Evolutionary conservation across 1,140 invertebrate species (phyloP).

Genomic region (Lasioglossum albipes): DNA sequence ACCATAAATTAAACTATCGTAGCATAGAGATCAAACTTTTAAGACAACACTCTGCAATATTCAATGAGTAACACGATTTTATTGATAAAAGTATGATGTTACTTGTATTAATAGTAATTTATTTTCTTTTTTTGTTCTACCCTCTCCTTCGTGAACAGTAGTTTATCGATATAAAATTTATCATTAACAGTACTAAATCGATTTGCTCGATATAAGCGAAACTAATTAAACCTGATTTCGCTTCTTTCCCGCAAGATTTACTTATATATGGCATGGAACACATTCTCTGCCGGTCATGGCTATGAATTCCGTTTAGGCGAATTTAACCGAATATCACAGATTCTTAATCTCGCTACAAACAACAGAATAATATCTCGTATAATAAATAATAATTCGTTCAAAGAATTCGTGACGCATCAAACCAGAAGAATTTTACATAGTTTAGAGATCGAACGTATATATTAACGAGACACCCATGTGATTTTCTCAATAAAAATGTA

Average conservation of each 20-base stretch:
- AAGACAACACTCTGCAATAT: slow-evolving; percentile 8
- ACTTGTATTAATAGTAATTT: neutral
- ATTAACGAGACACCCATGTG: neutral
- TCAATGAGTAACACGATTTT: slow-evolving; percentile 17
- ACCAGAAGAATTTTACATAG: neutral
- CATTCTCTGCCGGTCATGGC: slow-evolving; percentile 11
- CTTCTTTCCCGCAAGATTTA: slow-evolving; percentile 19
- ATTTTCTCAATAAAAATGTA: neutral
- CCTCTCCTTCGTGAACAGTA: neutral
- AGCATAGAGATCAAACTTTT: slow-evolving; percentile 34
- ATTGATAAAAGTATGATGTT: slow-evolving; percentile 25
- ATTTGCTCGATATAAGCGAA: slow-evolving; percentile 18
- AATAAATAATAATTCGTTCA: neutral
- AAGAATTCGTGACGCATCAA: neutral
- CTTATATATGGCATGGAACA: slow-evolving; percentile 21
- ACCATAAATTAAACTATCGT: slow-evolving; percentile 26
- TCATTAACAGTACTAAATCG: slow-evolving; percentile 31
- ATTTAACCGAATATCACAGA: slow-evolving; percentile 47
- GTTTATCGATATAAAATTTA: slow-evolving; percentile 26
- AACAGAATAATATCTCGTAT: neutral
- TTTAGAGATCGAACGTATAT: neutral
- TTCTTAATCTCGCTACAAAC: slow-evolving; percentile 37
- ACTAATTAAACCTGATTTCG: slow-evolving; percentile 7
- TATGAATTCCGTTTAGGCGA: slow-evolving; percentile 30
- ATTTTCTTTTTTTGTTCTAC: neutral